Evolutionary conservation across 2,888 invertebrate species (phyloP), one percentile per base, ranked within the genome.

Genomic region (Idaea dimidiata): DNA sequence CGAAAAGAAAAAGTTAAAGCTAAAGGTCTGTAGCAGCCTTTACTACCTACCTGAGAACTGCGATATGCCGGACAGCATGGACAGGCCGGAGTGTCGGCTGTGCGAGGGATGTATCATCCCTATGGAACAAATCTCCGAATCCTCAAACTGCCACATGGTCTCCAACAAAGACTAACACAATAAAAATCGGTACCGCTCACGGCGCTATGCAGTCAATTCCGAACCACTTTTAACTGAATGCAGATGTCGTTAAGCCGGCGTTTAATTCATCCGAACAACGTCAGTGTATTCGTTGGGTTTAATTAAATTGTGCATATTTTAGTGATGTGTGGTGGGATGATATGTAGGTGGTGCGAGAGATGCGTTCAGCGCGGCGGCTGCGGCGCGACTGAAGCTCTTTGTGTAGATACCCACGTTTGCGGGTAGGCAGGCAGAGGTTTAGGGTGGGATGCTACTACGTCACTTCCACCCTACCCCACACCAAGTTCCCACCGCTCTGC

Each of bases 121-220:
- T 86, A 97, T 97, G 78, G 97, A 96, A 87, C 95, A 97, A 86
- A 97, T 97, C 93, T 96, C 96, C 68, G 94, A 94, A 74, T 94
- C 94, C 76, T 94, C 95, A 70, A 94, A 94, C 81, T 94, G 94
- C 95, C 95, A 96, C 95, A 95, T 95, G 73, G 73, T 83, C 59
- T 56, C 3, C 18, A 14, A 17, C 56, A 56, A 56, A 56, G 18
- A 14, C 8, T 7, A 33, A 55, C 58, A 54, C 53, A 56, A 10
- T 53, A 43, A 53, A 53, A 58, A 59, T 53, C 43, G 59, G 53
- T 17, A 58, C 16, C 43, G 17, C 55, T 54, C 17, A 16, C 56
- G 18, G 18, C 56, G 18, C 56, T 17, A 17, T 17, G 14, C 56
- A 18, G 18, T 56, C 7, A 55, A 56, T 8, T 18, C 18, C 6